Conservation (phyloP, 2,888 invertebrate genomes). For the Empis stercorea region DNA sequence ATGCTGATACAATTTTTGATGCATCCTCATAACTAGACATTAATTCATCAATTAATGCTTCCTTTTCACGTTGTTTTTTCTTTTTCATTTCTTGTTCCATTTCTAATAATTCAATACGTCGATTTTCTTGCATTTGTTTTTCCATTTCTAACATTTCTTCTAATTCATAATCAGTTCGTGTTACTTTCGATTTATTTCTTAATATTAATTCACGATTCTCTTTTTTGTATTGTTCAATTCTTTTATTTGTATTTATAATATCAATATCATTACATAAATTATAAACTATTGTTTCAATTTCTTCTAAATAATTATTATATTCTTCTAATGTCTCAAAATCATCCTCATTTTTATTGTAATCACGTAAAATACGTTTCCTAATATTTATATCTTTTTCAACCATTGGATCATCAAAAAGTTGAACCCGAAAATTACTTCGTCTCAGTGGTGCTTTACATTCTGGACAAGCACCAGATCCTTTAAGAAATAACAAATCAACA, state of each 20-base stretch:
- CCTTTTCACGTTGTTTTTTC: constrained; percentile 74
- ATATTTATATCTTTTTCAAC: constrained; percentile 98
- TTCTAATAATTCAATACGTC: constrained; percentile 56
- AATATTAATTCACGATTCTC: constrained; percentile 77
- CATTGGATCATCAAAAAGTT: constrained; percentile 89
- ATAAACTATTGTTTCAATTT: constrained; percentile 81
- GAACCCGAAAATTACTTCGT: constrained; percentile 82
- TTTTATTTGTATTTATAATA: constrained; percentile 74
- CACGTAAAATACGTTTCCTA: constrained; percentile 70
- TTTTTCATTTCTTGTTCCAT: constrained; percentile 55
- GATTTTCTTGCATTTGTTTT: constrained; percentile 59
- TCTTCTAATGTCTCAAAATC: constrained; percentile 74
- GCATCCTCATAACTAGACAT: constrained; percentile 89
- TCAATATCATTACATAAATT: constrained; percentile 86
- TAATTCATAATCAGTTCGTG: constrained; percentile 72
- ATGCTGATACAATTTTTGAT: constrained; percentile 70
- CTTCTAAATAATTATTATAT: constrained; percentile 94
- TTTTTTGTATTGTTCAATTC: constrained; percentile 79
- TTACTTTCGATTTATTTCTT: constrained; percentile 63
- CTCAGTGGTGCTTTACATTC: constrained; percentile 83
- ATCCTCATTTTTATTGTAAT: constrained; percentile 90
- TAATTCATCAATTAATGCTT: constrained; percentile 87
- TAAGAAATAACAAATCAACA: constrained; percentile 88
- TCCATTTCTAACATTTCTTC: constrained; percentile 76
- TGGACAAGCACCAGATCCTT: constrained; percentile 92